Base-by-base conservation (phyloP, 2,113 vertebrate genomes). In the Ochotona curzoniae region DNA sequence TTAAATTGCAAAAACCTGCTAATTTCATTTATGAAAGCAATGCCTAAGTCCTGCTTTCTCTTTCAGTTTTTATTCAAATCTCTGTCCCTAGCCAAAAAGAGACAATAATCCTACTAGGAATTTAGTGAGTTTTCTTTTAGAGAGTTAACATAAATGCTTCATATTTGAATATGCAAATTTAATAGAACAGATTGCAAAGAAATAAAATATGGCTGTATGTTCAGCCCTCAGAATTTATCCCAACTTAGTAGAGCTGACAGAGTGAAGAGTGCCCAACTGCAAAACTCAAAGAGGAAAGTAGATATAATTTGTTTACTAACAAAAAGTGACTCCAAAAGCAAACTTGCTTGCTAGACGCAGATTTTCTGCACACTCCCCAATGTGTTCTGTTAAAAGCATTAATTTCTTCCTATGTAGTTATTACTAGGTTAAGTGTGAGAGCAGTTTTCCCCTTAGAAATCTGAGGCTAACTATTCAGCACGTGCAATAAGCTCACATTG, bases 1-100 rank as follows among this genome's bases (percentile, higher is more conserved):
- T 98, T 97, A 98, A 97, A 97, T 97, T 97, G 95, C 97, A 97
- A 96, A 98, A 98, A 97, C 93, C 98, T 98, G 96, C 94, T 98
- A 98, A 98, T 98, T 98, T 97, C 73, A 11, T 97, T 98, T 98
- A 97, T 97, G 88, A 97, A 97, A 97, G 60, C 76, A 90, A 28
- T 93, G 83, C n/a, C 94, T 93, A 97, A 94, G 95, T 97, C 96
- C 91, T 92, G 81, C 82, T 97, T 96, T 97, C 91, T 97, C 32
- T 95, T 47, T 78, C 81, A 85, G 92, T 97, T 97, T 80, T 97
- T 97, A 98, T 97, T 98, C 96, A 97, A 97, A 98, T 97, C 75
- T 94, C 75, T 97, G n/a, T 93, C 82, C 49, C 26, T 57, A 96
- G 78, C 13, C 63, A 57, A 83, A 95, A 89, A 94, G 20, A 79